A percentile compares a stretch with the other conserved stretches of the same genome.
phyloP scores from a whole-genome alignment of 1,140 invertebrate species.

The Leptestheria dahalacensis region DNA sequence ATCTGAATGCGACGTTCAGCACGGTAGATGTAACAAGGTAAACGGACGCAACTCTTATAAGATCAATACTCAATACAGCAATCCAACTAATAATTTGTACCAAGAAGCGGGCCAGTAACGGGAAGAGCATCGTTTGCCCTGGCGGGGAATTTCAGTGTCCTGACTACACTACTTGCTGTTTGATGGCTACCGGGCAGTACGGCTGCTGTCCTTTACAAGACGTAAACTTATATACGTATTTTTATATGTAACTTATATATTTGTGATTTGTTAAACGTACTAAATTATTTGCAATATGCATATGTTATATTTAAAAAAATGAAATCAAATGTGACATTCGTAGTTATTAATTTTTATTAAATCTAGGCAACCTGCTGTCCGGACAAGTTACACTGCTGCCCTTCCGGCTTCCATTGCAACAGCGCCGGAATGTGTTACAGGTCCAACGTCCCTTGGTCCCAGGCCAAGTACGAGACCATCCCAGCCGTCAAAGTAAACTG shows the following conservation, averaged over 20 bases:
- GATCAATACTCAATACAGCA: slow-evolving; percentile 4
- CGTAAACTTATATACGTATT: neutral
- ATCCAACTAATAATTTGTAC: neutral
- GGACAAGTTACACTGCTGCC: slow-evolving; percentile 23
- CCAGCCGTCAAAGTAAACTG: neutral
- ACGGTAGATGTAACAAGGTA: slow-evolving; percentile 15
- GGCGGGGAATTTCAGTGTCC: slow-evolving; percentile 20
- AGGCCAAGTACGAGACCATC: neutral
- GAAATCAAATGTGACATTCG: neutral
- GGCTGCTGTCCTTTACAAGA: slow-evolving; percentile 22
- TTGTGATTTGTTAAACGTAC: neutral
- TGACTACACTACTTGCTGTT: slow-evolving; percentile 21
- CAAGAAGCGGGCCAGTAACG: neutral
- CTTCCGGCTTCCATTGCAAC: slow-evolving; percentile 22
- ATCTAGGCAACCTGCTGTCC: slow-evolving; percentile 20
- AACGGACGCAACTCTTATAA: slow-evolving; percentile 1
- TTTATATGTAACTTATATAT: neutral
- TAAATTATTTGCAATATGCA: neutral
- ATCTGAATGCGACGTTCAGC: slow-evolving; percentile 20
- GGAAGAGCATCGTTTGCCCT: slow-evolving; percentile 17
- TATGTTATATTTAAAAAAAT: neutral
- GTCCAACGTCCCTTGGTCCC: neutral
- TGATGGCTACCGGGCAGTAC: slow-evolving; percentile 15
- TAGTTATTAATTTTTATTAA: neutral
- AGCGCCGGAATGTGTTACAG: neutral